Conservation (phyloP, 2,888 invertebrate species). For the Argyresthia albistria region DNA sequence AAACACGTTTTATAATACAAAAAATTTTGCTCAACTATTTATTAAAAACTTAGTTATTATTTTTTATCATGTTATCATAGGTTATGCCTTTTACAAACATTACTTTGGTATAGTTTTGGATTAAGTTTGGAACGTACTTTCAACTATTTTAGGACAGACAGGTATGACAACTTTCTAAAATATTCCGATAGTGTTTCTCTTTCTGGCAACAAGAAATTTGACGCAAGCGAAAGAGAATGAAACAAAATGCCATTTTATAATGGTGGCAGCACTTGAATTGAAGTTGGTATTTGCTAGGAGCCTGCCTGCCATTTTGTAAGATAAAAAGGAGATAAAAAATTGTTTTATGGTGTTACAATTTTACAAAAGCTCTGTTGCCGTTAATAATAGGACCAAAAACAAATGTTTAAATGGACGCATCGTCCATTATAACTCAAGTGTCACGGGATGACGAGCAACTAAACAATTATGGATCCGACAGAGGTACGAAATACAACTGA, state of each 20-base stretch:
- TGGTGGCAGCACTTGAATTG: slow-evolving; percentile 49
- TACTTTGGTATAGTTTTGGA: too few relatives aligned
- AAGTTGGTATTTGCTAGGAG: slow-evolving; percentile 53
- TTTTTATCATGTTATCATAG: too few relatives aligned
- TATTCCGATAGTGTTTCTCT: neutral
- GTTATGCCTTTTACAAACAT: too few relatives aligned
- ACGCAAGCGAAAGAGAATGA: slow-evolving; percentile 16
- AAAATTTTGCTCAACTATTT: too few relatives aligned
- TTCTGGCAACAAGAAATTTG: neutral
- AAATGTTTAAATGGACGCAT: slow-evolving; percentile 91
- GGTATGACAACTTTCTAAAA: neutral
- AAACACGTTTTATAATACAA: too few relatives aligned
- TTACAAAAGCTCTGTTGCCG: slow-evolving; percentile 62
- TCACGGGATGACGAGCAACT: slow-evolving; percentile 97
- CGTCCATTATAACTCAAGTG: slow-evolving; percentile 99
- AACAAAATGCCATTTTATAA: slow-evolving; percentile 13
- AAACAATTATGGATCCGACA: slow-evolving; percentile 92
- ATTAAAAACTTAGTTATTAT: too few relatives aligned
- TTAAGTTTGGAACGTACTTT: too few relatives aligned
- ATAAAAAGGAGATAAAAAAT: slow-evolving; percentile 72
- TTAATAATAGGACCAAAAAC: slow-evolving; percentile 65
- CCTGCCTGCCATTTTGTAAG: slow-evolving; percentile 73
- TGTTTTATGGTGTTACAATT: slow-evolving; percentile 72
- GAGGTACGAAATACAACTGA: slow-evolving; percentile 80
- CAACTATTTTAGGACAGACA: neutral